Conservation (phyloP, 2,113 vertebrate genomes). For the Dromas ardeola region DNA sequence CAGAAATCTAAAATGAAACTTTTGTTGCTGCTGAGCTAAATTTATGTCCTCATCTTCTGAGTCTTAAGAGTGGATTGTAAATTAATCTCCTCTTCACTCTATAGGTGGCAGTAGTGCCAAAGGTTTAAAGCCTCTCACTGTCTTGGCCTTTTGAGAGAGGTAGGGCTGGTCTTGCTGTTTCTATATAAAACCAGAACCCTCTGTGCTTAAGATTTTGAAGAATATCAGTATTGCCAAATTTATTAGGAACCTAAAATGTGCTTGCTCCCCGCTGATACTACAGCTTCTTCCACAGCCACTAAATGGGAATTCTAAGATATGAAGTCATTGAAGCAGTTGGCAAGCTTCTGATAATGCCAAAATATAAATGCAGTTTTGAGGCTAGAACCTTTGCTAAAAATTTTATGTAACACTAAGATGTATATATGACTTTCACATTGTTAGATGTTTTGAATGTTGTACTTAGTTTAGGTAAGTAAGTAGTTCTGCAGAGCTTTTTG, state of each 20-base stretch:
- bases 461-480: not conserved
- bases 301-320: not conserved
- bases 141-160: not conserved
- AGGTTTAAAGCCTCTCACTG: not conserved
- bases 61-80: not conserved
- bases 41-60: not conserved
- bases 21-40: not conserved
- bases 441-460: not conserved
- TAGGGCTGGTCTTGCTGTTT: not conserved
- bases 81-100: not conserved
- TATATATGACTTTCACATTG: not conserved
- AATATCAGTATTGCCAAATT: not conserved
- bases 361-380: not conserved
- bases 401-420: not conserved
- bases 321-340: not conserved
- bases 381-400: not conserved
- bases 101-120: slow-evolving; percentile 53
- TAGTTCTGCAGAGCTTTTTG: not conserved
- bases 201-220: not conserved
- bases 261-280: not conserved
- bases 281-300: not conserved
- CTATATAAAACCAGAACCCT: not conserved
- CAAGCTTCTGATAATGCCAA: not conserved
- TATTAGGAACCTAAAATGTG: not conserved
- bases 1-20: not conserved